These are phyloP conservation scores for Phodopus roborovskii DNA, from an alignment of 2,113 vertebrate species.

Conservation along the genomic window DNA sequence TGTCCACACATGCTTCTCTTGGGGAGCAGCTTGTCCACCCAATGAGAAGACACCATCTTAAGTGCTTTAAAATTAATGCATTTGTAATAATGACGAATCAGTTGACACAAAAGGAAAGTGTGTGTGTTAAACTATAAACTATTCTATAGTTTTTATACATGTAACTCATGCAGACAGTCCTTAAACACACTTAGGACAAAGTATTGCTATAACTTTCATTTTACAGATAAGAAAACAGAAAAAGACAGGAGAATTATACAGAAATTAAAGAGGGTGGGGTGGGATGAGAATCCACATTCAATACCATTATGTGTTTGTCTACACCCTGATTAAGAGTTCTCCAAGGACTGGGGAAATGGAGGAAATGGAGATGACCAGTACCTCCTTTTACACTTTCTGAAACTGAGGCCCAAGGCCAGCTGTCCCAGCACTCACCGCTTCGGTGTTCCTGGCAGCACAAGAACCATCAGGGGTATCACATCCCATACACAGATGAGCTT, in stretches of 20 bases:
- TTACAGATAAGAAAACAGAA: not conserved
- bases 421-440: not conserved
- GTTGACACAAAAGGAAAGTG: not conserved
- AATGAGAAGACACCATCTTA: not conserved
- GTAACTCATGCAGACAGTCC: not conserved
- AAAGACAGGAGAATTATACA: not conserved
- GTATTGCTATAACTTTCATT: not conserved
- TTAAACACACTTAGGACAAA: not conserved
- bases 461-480: not conserved
- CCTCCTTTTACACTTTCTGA: not conserved
- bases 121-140: not conserved
- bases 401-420: not conserved
- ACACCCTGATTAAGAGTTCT: not conserved
- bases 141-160: not conserved
- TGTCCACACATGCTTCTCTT: not conserved
- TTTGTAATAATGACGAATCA: not conserved
- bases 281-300: not conserved
- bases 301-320: not conserved
- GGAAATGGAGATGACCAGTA: not conserved
- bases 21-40: not conserved
- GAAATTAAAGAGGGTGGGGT: not conserved
- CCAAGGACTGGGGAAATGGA: not conserved
- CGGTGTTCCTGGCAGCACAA: not conserved
- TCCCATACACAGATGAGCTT: not conserved
- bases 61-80: not conserved